Base-by-base conservation (phyloP, 2,113 vertebrate species). In the Sinocyclocheilus grahami region DNA sequence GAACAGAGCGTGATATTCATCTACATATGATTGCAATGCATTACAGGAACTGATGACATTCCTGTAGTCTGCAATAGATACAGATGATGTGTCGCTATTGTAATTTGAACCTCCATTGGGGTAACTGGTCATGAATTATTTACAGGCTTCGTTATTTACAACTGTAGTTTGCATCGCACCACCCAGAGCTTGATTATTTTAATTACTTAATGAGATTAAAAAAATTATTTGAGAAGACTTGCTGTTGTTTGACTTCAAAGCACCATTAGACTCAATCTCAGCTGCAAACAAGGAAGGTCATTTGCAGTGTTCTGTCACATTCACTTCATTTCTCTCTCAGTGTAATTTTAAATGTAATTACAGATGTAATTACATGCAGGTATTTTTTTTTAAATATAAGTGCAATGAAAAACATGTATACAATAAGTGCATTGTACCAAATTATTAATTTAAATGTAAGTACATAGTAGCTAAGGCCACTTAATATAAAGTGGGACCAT, bases 171-270 rank as follows among this genome's bases (percentile, higher is more conserved):
- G 78, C 78, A 81, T 84, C 60, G 84, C 75, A 81, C 80, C 30
- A 77, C 51, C 60, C 58, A 55, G 13, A 65, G 84, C 81, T 67
- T 87, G 83, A 87, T 89, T 78, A 37, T 81, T 86, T 72, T 89
- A 86, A 89, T 90, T 87, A 89, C 84, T 71, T 89, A 90, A 88
- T 88, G 83, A 83, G 58, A 67, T 87, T 79, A 18, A 22, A 22
- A 22, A 87, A 86, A 77, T 80, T 84, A 60, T 87, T 83, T 24
- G n/a, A 62, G 72, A 88, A n/a, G 71, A 83, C 82, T 67, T 88
- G 62, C n/a, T 78, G 69, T 71, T 87, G 30, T 72, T 82, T 88
- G 24, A 82, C 46, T 82, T 24, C 30, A 62, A 79, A 60, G 84
- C 76, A 62, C 30, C 67, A 75, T 77, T 83, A 86, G 13, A 55